Base-by-base conservation (phyloP, 2,888 invertebrate species). In the Pyralis farinalis region DNA sequence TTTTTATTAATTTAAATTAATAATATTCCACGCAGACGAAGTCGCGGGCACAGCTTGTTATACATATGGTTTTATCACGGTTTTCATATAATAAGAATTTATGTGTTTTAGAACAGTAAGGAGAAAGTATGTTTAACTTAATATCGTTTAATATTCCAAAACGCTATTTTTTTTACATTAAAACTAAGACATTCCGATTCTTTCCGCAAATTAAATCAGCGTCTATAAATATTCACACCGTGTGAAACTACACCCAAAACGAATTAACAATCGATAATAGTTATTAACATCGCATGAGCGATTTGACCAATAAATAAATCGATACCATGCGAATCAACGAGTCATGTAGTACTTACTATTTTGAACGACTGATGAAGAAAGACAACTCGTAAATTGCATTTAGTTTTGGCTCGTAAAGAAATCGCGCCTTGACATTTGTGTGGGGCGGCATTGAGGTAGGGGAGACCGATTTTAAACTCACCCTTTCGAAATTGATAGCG, bases 321-420 rank as follows among this genome's bases (percentile, higher is more conserved):
- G 47, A 52, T 50, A 54, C 52, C 16, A 58, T 58, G 53, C 50
- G 41, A 60, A 52, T 48, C 65, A 47, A 40, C 57, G 57, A 52
- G 45, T 58, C 71, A 72, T 65, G 59, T 58, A 71, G 70, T 71
- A 75, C n/a, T n/a, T 65, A 56, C 48, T 47, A 51, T 55, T 58
- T 50, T 44, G 49, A 55, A 42, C 32, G 40, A 39, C 44, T 37
- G 47, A 49, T 46, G 53, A 53, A 47, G 52, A 49, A 55, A 55
- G 49, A 51, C 43, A 39, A 42, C 39, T 72, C 71, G 71, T 77
- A 75, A 77, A 77, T 77, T 58, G 55, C 49, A 49, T 56, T 63
- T 67, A 67, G 81, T 81, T 83, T 78, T 76, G 72, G 74, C 42
- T 82, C 77, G 71, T 83, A 81, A 83, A 80, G 70, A 58, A 68